phyloP scores from a whole-genome alignment of 2,888 invertebrate species.

The Notodonta dromedarius region DNA sequence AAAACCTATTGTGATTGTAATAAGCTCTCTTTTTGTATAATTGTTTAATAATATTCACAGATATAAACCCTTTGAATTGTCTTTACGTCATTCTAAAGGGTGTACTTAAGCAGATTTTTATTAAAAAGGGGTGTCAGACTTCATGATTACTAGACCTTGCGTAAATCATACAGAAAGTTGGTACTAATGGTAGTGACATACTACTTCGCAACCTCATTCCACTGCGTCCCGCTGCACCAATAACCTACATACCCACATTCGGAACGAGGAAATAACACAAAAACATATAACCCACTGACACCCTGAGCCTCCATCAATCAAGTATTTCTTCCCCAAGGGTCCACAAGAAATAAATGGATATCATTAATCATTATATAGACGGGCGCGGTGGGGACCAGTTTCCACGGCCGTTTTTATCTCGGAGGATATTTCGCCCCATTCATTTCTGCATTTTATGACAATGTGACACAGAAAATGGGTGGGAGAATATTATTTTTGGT shows the following conservation, averaged over 20 bases:
- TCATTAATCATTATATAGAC: conserved; percentile 79
- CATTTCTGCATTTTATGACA: conserved; percentile 45
- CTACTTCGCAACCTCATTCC: background rate
- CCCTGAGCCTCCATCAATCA: conserved; percentile 71
- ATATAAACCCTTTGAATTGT: no score
- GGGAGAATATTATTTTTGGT: conserved; percentile 33
- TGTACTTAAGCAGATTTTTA: no score
- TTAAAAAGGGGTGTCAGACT: no score
- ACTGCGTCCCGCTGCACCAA: conserved; percentile 17
- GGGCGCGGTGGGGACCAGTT: conserved; percentile 58
- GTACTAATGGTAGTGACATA: no score
- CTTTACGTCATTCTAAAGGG: no score
- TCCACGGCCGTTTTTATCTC: conserved; percentile 55
- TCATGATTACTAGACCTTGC: no score
- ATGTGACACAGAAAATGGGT: conserved; percentile 32
- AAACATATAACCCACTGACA: conserved; percentile 58
- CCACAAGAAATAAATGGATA: conserved; percentile 65
- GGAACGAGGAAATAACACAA: conserved; percentile 49
- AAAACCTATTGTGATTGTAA: no score
- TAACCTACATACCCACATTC: conserved; percentile 45
- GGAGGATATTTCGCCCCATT: conserved; percentile 47
- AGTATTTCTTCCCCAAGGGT: conserved; percentile 61
- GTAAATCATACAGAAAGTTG: no score
- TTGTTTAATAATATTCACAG: no score
- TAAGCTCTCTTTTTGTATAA: no score